Conservation (phyloP, 2,797 vertebrate species). For the Semaprochilodus insignis region DNA sequence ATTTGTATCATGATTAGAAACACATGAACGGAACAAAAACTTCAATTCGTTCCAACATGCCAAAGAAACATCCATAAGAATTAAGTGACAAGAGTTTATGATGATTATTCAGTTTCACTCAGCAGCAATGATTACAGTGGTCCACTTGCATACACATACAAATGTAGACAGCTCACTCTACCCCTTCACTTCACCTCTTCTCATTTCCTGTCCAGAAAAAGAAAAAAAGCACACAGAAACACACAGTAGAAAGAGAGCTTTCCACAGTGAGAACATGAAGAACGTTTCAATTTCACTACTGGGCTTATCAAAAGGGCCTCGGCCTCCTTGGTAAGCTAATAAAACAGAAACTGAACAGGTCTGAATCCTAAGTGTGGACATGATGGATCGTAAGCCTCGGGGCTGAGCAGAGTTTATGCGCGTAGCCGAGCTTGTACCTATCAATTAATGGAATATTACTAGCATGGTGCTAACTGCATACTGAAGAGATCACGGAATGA, state of each 20-base stretch:
- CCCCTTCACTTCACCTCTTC: not conserved
- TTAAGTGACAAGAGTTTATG: not conserved
- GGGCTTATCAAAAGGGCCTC: not conserved
- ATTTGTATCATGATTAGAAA: not conserved
- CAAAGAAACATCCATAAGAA: not conserved
- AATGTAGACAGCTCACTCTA: not conserved
- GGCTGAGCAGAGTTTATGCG: not conserved
- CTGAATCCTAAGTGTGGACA: constrained; percentile 23
- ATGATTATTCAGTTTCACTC: not conserved
- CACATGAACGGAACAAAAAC: not conserved
- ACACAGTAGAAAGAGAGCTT: not conserved
- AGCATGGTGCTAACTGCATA: too few species aligned
- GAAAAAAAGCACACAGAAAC: not conserved
- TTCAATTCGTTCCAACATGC: not conserved
- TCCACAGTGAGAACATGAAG: not conserved
- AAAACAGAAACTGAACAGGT: constrained; percentile 17
- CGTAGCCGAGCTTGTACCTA: not conserved
- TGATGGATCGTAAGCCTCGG: constrained; percentile 24
- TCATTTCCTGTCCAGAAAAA: not conserved
- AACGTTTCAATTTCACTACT: not conserved
- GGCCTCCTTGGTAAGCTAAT: constrained; percentile 9
- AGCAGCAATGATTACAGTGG: not conserved
- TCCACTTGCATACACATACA: not conserved
- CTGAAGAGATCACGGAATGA: too few species aligned
- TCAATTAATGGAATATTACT: too few species aligned